Conservation (phyloP, 1,140 invertebrate genomes). For the Heliconius hermathena region DNA sequence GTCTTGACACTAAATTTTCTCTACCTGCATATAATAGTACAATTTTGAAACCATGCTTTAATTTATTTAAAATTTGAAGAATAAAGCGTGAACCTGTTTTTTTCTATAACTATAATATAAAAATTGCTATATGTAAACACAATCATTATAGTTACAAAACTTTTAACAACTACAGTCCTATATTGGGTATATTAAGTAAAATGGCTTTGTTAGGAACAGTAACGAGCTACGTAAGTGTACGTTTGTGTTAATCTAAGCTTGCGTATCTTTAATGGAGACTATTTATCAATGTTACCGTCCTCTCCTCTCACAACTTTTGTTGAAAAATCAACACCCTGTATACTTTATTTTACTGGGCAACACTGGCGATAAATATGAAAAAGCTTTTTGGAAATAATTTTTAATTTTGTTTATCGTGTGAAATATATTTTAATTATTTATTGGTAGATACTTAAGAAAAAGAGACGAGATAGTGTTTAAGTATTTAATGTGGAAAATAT, state of each 20-base stretch:
- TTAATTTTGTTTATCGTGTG: not conserved
- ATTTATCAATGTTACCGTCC: conserved; percentile 10
- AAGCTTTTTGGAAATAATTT: not conserved
- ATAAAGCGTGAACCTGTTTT: not conserved
- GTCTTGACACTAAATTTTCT: not conserved
- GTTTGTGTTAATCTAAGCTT: conserved; percentile 15
- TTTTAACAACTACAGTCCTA: not conserved
- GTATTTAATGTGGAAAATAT: too few species aligned
- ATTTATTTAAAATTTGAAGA: too few species aligned
- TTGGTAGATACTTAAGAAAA: too few species aligned
- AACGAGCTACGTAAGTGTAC: conserved; percentile 3
- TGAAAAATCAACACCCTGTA: not conserved
- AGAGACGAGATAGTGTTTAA: too few species aligned
- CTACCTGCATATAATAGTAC: too few species aligned
- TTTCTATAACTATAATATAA: too few species aligned
- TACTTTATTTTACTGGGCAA: not conserved
- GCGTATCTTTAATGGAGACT: conserved; percentile 13
- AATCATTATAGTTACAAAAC: not conserved
- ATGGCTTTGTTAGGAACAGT: conserved; percentile 11
- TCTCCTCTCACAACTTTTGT: not conserved
- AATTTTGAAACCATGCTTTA: too few species aligned
- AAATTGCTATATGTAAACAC: not conserved
- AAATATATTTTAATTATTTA: too few species aligned
- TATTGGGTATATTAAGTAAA: conserved; percentile 9
- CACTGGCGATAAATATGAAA: not conserved